Base-by-base conservation (phyloP, 2,888 invertebrate genomes). In the Xanthostigma xanthostigma region DNA sequence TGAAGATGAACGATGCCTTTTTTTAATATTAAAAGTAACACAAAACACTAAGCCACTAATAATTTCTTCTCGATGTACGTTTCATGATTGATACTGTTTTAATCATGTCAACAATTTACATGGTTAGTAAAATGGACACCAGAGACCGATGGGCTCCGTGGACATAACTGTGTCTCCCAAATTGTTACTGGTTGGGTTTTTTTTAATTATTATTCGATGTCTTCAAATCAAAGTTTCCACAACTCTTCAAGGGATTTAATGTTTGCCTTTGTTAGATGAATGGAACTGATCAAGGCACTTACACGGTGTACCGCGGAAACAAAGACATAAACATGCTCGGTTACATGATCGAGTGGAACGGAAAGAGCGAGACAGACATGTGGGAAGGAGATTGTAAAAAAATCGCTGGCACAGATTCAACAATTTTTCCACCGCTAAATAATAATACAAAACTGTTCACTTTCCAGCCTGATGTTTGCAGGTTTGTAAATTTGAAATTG, bases 391-490 rank as follows among this genome's bases (percentile, higher is more conserved):
- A 68, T 53, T 79, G 79, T 56, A 73, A 73, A 6, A 62, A 59
- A 57, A 64, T 79, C 41, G 70, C 68, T 49, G 79, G 79, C 0
- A 71, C 74, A 0, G 79, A 79, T 56, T 62, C 72, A 0, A 62
- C 75, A 0, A 67, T 75, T 36, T 76, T 73, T 62, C 65, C 75
- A 0, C 75, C 76, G 0, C 66, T 74, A 17, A 60, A 67, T 8
- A 63, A 65, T 10, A 58, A 66, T 6, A 62, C 67, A 17, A 66
- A 56, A 45, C 53, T 78, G 12, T 68, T 72, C 48, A 67, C 67
- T 0, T 79, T 73, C 50, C 69, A 73, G 44, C 66, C 74, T 1
- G 77, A 79, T 51, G 62, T 76, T 36, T 79, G 79, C 70, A 70
- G 78, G 75, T 75, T 56, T 54, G 56, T 51, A 27, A 27, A 27